Base-by-base conservation (phyloP, 2,797 vertebrate species). In the Xenentodon cancila region DNA sequence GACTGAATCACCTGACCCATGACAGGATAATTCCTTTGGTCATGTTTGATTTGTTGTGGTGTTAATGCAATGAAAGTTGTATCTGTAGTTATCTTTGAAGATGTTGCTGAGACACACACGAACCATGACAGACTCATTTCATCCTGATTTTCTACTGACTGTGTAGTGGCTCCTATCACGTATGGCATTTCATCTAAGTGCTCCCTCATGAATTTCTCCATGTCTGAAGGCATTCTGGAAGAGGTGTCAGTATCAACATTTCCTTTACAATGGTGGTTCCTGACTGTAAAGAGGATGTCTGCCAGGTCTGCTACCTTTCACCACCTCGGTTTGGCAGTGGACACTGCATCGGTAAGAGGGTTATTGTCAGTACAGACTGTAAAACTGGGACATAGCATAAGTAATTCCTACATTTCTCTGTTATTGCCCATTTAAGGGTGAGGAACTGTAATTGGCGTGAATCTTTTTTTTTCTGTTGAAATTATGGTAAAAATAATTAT, bases 221-320 rank as follows among this genome's bases (percentile, higher is more conserved):
- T 43, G 20, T 81, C 21, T 48, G 22, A 15, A 21, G 20, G 20
- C 47, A 48, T 37, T 6, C 72, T 59, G 0, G 54, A 73, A 3
- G 75, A 21, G 34, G 22, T 34, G 25, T 75, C 64, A 0, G 64
- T 56, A 17, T 77, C 64, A 48, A 7, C 16, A 3, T 80, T 74
- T 2, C 55, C 52, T 0, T 11, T 74, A 0, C 67, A 55, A 8
- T 57, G 57, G 11, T 49, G 51, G 19, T 73, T 70, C 2, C 60
- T 66, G 0, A 79, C 62, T 5, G 44, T 64, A 19, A 81, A 77
- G n/a, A 71, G 47, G 1, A 60, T 27, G 16, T 50, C 34, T 18
- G 58, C 21, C 4, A 60, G 12, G 16, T 50, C 47, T 1, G 47
- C 20, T 9, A 50, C 21, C 21, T 37, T 51, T 3, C 47, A 17